Conservation (phyloP, 1,140 invertebrate species). For the Zaprionus ghesquierei region DNA sequence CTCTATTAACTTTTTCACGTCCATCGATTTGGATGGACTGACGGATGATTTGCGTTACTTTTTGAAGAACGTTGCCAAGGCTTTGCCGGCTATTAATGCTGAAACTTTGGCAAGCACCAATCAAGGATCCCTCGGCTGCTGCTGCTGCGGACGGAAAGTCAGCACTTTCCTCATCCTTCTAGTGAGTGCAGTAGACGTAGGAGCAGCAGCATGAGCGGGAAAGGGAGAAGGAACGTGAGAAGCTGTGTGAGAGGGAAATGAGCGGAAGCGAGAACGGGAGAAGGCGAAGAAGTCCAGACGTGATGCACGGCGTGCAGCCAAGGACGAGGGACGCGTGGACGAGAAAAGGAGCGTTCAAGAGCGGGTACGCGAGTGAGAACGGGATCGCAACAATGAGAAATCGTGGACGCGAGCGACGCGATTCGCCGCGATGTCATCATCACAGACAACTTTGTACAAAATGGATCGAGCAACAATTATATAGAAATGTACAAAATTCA, state of each 20-base stretch:
- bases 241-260: background rate
- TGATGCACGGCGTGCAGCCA: background rate
- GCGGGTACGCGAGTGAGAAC: slow-evolving; percentile 1
- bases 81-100: slow-evolving; percentile 75
- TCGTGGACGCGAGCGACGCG: slow-evolving; percentile 27
- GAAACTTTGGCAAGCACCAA: slow-evolving; percentile 63
- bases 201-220: slow-evolving; percentile 4
- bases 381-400: slow-evolving; percentile 33
- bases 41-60: slow-evolving; percentile 97
- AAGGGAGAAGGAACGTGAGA: slow-evolving; percentile 4
- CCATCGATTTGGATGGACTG: slow-evolving; percentile 97
- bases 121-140: slow-evolving; percentile 36
- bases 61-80: slow-evolving; percentile 91
- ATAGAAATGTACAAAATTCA: slow-evolving; percentile 60
- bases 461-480: slow-evolving; percentile 52
- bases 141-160: background rate
- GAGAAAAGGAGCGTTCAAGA: slow-evolving; percentile 1
- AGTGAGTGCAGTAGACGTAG: slow-evolving; percentile 16
- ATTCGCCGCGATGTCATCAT: slow-evolving; percentile 38
- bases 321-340: slow-evolving; percentile 6
- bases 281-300: slow-evolving; percentile 41
- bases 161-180: slow-evolving; percentile 29
- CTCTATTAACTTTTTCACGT: slow-evolving; percentile 99
- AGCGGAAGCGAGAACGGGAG: slow-evolving; percentile 22
- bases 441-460: slow-evolving; percentile 60